These are phyloP conservation scores for Cosmorhoe ocellata DNA, from an alignment of 2,888 invertebrate species.

Conservation along the genomic window DNA sequence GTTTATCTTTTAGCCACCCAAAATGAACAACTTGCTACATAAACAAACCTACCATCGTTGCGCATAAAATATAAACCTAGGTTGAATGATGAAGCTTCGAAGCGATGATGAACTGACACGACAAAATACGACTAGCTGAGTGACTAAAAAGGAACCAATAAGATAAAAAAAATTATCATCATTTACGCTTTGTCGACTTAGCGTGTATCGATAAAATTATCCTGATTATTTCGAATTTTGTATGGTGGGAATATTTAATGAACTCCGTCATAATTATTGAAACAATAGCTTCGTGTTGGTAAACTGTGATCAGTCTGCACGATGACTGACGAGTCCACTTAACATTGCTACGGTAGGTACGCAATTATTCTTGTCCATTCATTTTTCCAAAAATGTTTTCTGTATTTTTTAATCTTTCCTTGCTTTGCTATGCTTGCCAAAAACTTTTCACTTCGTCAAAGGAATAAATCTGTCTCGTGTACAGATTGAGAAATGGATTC, in stretches of 20 bases:
- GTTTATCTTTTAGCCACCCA: slow-evolving; percentile 33
- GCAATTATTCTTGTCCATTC: slow-evolving; percentile 19
- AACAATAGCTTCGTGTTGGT: slow-evolving; percentile 23
- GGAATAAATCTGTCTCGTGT: slow-evolving; percentile 33
- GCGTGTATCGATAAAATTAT: too few relatives aligned
- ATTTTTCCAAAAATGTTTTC: slow-evolving; percentile 12
- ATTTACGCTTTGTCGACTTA: too few relatives aligned
- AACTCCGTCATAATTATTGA: background rate
- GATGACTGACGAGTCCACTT: background rate
- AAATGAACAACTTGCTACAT: too few relatives aligned
- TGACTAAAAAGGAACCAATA: too few relatives aligned
- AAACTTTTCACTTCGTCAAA: slow-evolving; percentile 24
- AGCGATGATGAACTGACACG: too few relatives aligned
- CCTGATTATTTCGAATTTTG: background rate
- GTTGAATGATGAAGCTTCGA: too few relatives aligned
- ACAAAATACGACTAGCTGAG: too few relatives aligned
- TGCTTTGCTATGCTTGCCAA: slow-evolving; percentile 13
- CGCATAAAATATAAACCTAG: too few relatives aligned
- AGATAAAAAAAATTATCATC: too few relatives aligned
- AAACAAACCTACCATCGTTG: too few relatives aligned
- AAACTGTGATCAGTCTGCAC: slow-evolving; percentile 15
- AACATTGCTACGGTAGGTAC: slow-evolving; percentile 7
- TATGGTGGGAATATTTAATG: background rate
- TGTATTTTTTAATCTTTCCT: slow-evolving; percentile 15
- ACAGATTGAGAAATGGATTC: slow-evolving; percentile 37